A percentile compares a stretch with the other conserved stretches of the same genome.
phyloP scores from a whole-genome alignment of 2,888 invertebrate species.

The Elgonia sp. region DNA sequence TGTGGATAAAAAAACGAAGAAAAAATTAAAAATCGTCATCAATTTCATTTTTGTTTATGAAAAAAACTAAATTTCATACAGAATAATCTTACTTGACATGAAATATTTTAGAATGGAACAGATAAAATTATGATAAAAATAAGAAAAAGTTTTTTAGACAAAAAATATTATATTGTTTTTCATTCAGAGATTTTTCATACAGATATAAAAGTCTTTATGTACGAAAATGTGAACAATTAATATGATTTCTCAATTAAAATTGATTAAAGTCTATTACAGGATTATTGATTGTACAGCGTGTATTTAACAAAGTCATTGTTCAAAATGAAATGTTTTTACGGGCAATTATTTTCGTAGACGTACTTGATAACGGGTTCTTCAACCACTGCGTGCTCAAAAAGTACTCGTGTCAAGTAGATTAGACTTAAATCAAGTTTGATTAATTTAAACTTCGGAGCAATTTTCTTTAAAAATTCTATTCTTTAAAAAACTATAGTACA shows the following conservation, averaged over 20 bases:
- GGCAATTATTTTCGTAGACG: slow-evolving; percentile 53
- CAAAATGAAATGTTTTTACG: slow-evolving; percentile 45
- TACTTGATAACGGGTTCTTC: slow-evolving; percentile 54
- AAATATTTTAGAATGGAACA: too few relatives aligned
- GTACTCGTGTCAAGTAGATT: slow-evolving; percentile 53
- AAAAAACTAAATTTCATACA: too few relatives aligned
- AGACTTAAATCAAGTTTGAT: slow-evolving; percentile 45
- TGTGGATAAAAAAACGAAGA: background rate
- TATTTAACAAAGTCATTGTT: slow-evolving; percentile 55
- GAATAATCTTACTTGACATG: too few relatives aligned
- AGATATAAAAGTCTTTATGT: too few relatives aligned
- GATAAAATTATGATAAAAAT: too few relatives aligned
- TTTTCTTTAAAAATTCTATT: background rate
- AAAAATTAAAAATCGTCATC: too few relatives aligned
- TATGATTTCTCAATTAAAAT: slow-evolving; percentile 20
- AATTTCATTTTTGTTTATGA: too few relatives aligned
- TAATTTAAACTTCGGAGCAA: slow-evolving; percentile 31
- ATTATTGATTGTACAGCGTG: slow-evolving; percentile 19
- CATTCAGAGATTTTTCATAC: too few relatives aligned
- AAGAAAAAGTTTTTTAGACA: too few relatives aligned
- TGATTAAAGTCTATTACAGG: background rate
- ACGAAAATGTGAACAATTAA: too few relatives aligned
- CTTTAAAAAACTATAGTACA: too few relatives aligned
- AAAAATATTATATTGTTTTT: too few relatives aligned
- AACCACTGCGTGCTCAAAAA: slow-evolving; percentile 50